Conservation (phyloP, 2,888 invertebrate species). For the Synergus laeviventris region DNA sequence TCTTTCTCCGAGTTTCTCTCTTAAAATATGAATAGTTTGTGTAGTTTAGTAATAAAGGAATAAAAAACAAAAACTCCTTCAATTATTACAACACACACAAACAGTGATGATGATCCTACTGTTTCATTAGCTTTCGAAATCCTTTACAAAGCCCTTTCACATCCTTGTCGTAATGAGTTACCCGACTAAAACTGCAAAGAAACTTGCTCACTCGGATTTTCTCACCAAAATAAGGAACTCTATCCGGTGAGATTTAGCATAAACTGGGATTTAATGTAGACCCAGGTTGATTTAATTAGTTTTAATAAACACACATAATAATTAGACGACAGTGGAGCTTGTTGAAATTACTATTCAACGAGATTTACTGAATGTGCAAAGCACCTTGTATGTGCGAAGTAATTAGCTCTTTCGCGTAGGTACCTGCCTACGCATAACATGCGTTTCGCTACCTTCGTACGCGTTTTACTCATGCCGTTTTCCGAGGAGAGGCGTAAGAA, state of each 20-base stretch:
- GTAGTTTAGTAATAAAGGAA: too few species aligned
- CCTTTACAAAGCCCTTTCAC: too few species aligned
- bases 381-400: constrained; percentile 40
- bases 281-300: constrained; percentile 25
- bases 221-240: not conserved
- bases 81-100: too few species aligned
- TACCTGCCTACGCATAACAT: constrained; percentile 49
- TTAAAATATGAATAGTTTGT: too few species aligned
- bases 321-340: constrained; percentile 22
- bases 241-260: not conserved
- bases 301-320: constrained; percentile 37
- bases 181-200: not conserved
- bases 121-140: not conserved
- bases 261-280: not conserved
- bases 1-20: too few species aligned
- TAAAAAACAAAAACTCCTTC: too few species aligned
- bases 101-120: not conserved
- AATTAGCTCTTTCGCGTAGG: constrained; percentile 51
- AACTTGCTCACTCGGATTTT: not conserved
- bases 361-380: not conserved
- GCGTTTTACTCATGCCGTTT: not conserved
- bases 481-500: constrained; percentile 10
- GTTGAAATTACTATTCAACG: constrained; percentile 34
- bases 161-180: not conserved
- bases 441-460: constrained; percentile 43